These are phyloP conservation scores for Monochamus alternatus DNA, from an alignment of 2,888 invertebrate species.

Conservation along the genomic window DNA sequence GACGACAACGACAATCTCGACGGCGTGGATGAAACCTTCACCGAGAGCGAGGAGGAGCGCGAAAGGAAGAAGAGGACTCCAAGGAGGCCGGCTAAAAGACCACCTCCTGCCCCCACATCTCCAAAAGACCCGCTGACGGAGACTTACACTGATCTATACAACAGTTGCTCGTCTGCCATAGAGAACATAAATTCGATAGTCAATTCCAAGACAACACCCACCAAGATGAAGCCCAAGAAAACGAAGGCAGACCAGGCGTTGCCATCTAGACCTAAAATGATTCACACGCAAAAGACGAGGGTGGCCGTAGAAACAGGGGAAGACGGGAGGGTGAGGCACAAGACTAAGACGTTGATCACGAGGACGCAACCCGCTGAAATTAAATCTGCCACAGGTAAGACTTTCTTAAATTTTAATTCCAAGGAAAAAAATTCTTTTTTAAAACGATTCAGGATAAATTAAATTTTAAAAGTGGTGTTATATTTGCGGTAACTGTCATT, in stretches of 20 bases:
- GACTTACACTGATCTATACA: conserved; percentile 70
- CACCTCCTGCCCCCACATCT: conserved; percentile 58
- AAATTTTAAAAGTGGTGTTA: too few relatives aligned
- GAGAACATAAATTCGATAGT: conserved; percentile 72
- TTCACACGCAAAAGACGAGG: conserved; percentile 81
- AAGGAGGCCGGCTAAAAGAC: conserved; percentile 68
- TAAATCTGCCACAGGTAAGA: conserved; percentile 67
- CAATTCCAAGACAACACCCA: conserved; percentile 66
- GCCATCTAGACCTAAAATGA: conserved; percentile 81
- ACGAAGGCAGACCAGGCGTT: conserved; percentile 62
- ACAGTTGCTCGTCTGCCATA: conserved; percentile 71
- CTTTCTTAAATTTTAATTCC: too few relatives aligned
- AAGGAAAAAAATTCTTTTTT: too few relatives aligned
- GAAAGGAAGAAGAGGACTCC: conserved; percentile 58
- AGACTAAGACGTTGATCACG: conserved; percentile 75
- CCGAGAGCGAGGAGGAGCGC: conserved; percentile 63
- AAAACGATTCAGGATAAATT: too few relatives aligned
- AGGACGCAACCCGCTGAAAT: conserved; percentile 72
- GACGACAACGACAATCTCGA: conserved; percentile 54
- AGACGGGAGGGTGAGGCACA: conserved; percentile 73
- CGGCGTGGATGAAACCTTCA: conserved; percentile 64
- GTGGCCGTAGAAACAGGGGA: conserved; percentile 73
- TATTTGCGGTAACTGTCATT: too few relatives aligned
- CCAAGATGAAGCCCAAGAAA: conserved; percentile 59
- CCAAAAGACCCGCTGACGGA: conserved; percentile 62